phyloP scores from a whole-genome alignment of 2,888 invertebrate species.

The Tridacna gigas region DNA sequence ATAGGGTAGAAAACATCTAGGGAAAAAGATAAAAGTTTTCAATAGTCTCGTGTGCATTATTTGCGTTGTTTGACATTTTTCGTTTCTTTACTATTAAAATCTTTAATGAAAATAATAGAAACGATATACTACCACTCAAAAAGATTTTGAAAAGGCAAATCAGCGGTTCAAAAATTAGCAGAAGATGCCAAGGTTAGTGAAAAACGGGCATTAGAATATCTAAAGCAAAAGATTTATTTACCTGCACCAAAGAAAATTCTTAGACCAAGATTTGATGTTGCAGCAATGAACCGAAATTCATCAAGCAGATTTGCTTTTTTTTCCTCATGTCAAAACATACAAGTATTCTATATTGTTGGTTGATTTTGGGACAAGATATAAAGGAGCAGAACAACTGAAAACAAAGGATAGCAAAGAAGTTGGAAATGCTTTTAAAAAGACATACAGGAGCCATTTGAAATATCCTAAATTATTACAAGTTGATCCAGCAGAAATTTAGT shows the following conservation, averaged over 20 bases:
- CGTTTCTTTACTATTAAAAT: neutral
- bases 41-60: no score
- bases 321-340: conserved; percentile 47
- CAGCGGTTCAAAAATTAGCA: no score
- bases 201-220: no score
- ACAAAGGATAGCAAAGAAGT: conserved; percentile 56
- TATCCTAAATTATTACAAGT: conserved; percentile 59
- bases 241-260: no score
- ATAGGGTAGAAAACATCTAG: neutral
- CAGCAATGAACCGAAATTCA: conserved; percentile 24
- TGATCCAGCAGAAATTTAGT: no score
- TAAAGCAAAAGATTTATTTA: no score
- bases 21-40: no score
- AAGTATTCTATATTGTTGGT: conserved; percentile 63
- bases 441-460: conserved; percentile 49
- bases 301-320: neutral
- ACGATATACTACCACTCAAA: no score
- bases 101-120: no score
- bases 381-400: conserved; percentile 63
- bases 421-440: conserved; percentile 51
- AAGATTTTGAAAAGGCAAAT: no score
- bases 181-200: no score
- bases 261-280: conserved; percentile 59
- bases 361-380: conserved; percentile 55
- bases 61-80: no score